phyloP scores from a whole-genome alignment of 2,113 vertebrate species.

The Enhydra lutris region DNA sequence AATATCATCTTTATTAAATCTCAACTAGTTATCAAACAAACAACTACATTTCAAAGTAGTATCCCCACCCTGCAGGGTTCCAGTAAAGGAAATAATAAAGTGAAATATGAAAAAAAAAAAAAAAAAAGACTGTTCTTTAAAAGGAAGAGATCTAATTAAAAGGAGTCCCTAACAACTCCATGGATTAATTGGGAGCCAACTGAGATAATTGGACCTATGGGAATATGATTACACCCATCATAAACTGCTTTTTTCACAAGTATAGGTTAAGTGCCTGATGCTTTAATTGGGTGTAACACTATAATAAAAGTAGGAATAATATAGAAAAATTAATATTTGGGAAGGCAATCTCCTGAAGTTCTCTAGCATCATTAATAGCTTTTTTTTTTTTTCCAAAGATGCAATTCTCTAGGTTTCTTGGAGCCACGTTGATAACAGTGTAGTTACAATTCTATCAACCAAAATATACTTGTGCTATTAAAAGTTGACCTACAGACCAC shows the following conservation, averaged over 20 bases:
- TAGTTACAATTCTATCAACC: constrained; percentile 73
- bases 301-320: constrained; percentile 86
- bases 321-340: constrained; percentile 89
- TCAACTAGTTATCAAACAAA: constrained; percentile 79
- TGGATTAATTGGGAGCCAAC: constrained; percentile 97
- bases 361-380: constrained; percentile 75
- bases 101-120: constrained; percentile 81
- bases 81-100: constrained; percentile 83
- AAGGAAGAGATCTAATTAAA: constrained; percentile 89
- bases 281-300: constrained; percentile 90
- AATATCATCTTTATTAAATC: constrained; percentile 79
- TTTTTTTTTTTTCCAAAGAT: constrained; percentile 68
- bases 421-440: constrained; percentile 68
- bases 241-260: constrained; percentile 91
- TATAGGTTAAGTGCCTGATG: constrained; percentile 89
- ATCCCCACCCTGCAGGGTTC: constrained; percentile 78
- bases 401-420: constrained; percentile 62
- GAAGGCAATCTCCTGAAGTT: constrained; percentile 78
- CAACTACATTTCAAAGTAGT: constrained; percentile 81
- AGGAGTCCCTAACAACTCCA: constrained; percentile 94
- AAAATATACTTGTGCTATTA: constrained; percentile 72
- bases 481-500: constrained; percentile 77
- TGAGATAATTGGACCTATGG: constrained; percentile 98
- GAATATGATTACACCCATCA: constrained; percentile 93
- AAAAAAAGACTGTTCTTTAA: constrained; percentile 80